Evolutionary conservation across 1,140 invertebrate species (phyloP).

Genomic region (Maniola jurtina): DNA sequence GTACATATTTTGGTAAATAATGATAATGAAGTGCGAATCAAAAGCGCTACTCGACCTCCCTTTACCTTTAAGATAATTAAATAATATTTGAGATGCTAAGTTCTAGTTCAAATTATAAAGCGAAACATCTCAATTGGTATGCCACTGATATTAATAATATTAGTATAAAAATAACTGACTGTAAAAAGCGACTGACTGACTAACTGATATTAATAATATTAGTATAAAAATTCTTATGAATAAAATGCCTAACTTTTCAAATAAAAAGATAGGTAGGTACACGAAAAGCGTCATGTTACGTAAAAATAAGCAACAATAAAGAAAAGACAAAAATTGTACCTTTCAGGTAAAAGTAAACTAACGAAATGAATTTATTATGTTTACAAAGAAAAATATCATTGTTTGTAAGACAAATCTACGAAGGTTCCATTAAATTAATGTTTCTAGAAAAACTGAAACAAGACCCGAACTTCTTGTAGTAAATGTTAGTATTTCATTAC

Average conservation of each 20-base stretch:
- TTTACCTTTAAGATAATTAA: too few relatives aligned
- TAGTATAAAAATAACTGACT: too few relatives aligned
- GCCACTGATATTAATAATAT: too few relatives aligned
- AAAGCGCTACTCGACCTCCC: too few relatives aligned
- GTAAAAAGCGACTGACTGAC: too few relatives aligned
- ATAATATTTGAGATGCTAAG: too few relatives aligned
- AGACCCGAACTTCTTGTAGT: not conserved
- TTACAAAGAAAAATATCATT: slow-evolving; percentile 32
- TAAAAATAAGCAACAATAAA: not conserved
- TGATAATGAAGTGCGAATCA: too few relatives aligned
- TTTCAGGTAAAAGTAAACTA: slow-evolving; percentile 4
- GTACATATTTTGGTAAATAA: too few relatives aligned
- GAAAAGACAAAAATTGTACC: slow-evolving; percentile 5
- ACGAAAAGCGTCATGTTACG: not conserved
- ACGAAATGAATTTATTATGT: slow-evolving; percentile 25
- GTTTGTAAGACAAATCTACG: slow-evolving; percentile 22
- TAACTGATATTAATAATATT: slow-evolving; percentile 15
- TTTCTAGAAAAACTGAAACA: slow-evolving; percentile 24
- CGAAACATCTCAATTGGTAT: too few relatives aligned
- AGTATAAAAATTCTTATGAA: too few relatives aligned
- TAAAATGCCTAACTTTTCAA: too few relatives aligned
- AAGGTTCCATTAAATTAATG: slow-evolving; percentile 27
- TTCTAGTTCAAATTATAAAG: too few relatives aligned
- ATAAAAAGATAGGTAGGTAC: not conserved
- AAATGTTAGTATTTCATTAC: not conserved